Evolutionary conservation across 1,140 invertebrate genomes (phyloP).

Genomic region (Eupeodes corollae): DNA sequence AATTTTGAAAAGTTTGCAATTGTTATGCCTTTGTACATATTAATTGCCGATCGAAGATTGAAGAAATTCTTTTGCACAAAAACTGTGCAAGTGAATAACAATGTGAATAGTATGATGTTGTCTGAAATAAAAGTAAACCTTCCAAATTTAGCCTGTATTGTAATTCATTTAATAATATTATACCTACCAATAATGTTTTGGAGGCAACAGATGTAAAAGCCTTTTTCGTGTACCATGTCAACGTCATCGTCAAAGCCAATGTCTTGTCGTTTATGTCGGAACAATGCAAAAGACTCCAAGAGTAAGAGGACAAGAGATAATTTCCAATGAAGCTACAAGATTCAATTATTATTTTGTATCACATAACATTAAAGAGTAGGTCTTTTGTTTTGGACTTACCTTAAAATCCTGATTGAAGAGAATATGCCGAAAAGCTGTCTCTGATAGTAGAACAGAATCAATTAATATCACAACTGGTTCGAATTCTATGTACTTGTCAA

Average conservation of each 20-base stretch:
- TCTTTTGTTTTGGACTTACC: constrained; percentile 26
- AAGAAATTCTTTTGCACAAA: constrained; percentile 1
- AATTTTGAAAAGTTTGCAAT: constrained; percentile 40
- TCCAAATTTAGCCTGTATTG: neutral
- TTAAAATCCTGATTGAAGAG: constrained; percentile 65
- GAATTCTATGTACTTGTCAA: constrained; percentile 84
- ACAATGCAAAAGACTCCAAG: constrained; percentile 48
- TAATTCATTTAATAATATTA: neutral
- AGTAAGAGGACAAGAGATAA: constrained; percentile 45
- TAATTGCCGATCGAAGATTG: constrained; percentile 4
- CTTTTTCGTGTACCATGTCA: constrained; percentile 41
- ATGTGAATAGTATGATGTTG: constrained; percentile 17
- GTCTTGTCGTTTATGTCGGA: constrained; percentile 33
- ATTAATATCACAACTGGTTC: constrained; percentile 73
- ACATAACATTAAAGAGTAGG: constrained; percentile 9
- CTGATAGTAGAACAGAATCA: constrained; percentile 66
- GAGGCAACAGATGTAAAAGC: constrained; percentile 39
- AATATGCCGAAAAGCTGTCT: constrained; percentile 69
- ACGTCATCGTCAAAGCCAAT: constrained; percentile 20
- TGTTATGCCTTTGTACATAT: constrained; percentile 30
- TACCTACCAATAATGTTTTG: constrained; percentile 29
- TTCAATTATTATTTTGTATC: constrained; percentile 8
- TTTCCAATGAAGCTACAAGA: constrained; percentile 49
- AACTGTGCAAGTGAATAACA: constrained; percentile 6
- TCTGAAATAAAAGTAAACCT: constrained; percentile 9